Evolutionary conservation across 2,113 vertebrate species (phyloP).

Genomic region (Hyaena hyaena): DNA sequence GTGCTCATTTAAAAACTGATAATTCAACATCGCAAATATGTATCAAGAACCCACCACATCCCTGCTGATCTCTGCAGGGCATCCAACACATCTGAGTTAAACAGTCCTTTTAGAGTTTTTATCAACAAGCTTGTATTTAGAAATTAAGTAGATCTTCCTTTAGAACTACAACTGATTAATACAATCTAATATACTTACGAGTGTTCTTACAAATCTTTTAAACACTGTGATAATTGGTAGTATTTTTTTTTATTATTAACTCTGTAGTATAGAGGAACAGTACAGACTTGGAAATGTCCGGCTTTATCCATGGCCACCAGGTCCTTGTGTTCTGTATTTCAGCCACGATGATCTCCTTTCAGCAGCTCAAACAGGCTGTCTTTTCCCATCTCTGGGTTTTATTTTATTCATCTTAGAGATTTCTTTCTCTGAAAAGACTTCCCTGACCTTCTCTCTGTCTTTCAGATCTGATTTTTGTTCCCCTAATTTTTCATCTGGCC

Average conservation of each 20-base stretch:
- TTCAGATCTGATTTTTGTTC: background rate
- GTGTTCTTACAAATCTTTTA: background rate
- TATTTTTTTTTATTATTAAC: background rate
- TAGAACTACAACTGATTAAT: background rate
- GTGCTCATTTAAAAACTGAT: background rate
- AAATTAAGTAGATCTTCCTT: background rate
- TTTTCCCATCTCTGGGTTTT: background rate
- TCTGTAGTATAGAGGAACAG: background rate
- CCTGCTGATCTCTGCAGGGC: background rate
- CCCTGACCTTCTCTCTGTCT: background rate
- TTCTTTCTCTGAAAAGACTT: background rate
- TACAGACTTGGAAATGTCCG: background rate
- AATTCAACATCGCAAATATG: background rate
- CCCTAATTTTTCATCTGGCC: background rate
- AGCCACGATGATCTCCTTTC: background rate
- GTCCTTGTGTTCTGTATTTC: background rate
- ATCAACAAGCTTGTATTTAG: background rate
- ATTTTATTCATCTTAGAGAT: background rate
- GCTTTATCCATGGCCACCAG: accelerated
- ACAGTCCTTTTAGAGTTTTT: background rate
- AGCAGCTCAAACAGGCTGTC: background rate
- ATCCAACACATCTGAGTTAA: background rate
- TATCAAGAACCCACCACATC: background rate
- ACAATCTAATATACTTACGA: background rate
- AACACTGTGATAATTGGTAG: background rate